phyloP scores from a whole-genome alignment of 2,113 vertebrate species.

The Antigone vipio region DNA sequence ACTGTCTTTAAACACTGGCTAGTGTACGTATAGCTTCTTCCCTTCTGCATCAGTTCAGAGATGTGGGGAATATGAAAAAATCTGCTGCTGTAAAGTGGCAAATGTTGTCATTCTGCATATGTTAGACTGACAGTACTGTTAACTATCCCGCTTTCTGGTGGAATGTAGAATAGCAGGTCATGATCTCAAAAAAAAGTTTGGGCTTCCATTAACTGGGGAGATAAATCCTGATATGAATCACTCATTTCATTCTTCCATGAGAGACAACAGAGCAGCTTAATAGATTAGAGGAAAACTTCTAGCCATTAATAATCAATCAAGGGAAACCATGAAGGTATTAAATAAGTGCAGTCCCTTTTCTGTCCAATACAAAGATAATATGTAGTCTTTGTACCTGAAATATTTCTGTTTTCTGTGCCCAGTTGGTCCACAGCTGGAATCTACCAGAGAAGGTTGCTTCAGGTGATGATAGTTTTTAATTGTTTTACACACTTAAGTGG shows the following conservation, averaged over 20 bases:
- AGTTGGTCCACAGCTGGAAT: background rate
- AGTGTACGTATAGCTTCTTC: background rate
- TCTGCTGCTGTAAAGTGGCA: background rate
- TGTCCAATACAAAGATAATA: background rate
- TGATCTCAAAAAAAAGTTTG: background rate
- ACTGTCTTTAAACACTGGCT: background rate
- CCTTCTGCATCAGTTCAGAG: background rate
- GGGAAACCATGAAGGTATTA: background rate
- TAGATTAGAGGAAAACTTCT: background rate
- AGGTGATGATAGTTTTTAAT: background rate
- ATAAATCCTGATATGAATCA: background rate
- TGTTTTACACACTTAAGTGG: background rate
- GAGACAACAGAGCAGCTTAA: background rate
- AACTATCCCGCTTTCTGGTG: accelerated
- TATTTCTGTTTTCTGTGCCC: background rate
- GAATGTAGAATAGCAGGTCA: background rate
- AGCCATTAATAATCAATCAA: background rate
- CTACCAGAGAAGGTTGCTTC: background rate
- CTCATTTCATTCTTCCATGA: background rate
- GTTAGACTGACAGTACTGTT: background rate
- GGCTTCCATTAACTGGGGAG: background rate
- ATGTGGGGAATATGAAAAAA: background rate
- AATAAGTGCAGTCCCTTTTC: background rate
- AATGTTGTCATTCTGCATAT: background rate
- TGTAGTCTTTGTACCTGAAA: background rate